Conservation (phyloP, 2,797 vertebrate genomes). For the Corythornis leucogaster region DNA sequence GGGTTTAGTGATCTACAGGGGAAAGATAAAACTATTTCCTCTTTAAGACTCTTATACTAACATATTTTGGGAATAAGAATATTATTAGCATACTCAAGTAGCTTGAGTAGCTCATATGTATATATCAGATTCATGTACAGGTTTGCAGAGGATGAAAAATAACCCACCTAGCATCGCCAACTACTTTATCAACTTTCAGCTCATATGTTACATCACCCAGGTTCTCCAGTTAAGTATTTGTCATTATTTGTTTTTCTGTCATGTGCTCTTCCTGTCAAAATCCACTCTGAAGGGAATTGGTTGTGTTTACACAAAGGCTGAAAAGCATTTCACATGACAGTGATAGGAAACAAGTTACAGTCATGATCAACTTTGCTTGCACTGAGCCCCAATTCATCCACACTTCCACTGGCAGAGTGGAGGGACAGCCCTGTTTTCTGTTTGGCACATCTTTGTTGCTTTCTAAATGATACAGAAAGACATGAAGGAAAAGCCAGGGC, state of each 20-base stretch:
- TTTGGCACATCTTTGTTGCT: not conserved
- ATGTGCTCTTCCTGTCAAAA: constrained; percentile 36
- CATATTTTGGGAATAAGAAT: constrained; percentile 3
- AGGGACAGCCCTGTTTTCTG: not conserved
- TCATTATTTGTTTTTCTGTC: constrained; percentile 58
- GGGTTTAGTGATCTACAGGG: not conserved
- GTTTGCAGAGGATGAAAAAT: constrained; percentile 24
- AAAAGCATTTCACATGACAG: not conserved
- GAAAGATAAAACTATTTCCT: not conserved
- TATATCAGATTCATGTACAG: constrained; percentile 2
- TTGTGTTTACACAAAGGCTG: constrained; percentile 4
- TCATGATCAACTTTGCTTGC: not conserved
- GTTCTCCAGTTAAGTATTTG: not conserved
- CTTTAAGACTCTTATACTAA: not conserved
- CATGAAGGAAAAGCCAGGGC: not conserved
- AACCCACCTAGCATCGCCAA: constrained; percentile 8
- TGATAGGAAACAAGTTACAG: not conserved
- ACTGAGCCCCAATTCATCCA: not conserved
- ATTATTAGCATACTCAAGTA: constrained; percentile 30
- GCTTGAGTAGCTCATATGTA: not conserved
- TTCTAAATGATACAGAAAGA: not conserved
- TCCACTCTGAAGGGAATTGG: constrained; percentile 17
- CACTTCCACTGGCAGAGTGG: not conserved
- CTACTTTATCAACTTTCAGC: constrained; percentile 31
- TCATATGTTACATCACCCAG: not conserved